Evolutionary conservation across 1,140 invertebrate genomes (phyloP), one percentile per base, ranked within the genome.

Genomic region (Melanaphis sacchari): DNA sequence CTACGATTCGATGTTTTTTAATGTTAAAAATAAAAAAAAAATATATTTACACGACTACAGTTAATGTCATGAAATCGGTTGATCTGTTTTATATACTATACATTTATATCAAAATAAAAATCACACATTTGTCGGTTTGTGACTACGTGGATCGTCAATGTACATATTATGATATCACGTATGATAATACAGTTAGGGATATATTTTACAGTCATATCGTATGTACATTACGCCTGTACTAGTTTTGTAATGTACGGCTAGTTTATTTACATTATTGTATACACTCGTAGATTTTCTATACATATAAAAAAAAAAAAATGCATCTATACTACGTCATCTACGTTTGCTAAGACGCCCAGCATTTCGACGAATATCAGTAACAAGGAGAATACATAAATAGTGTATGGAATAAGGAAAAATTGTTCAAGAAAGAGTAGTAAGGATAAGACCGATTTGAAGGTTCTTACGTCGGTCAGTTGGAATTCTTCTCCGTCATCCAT

Each of bases 401-500:
- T n/a, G 18, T 66, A 40, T 21, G 91, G 81, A 93, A 76, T 31
- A 54, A 85, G 81, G 49, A 93, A 52, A 18, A 49, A 76, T 6
- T n/a, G 31, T 49, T 54, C 15, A 9, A 41, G 38, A 46, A 54
- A 93, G 9, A 85, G 11, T 59, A n/a, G 36, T 31, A 18, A 26
- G 59, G 82, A 94, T 54, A 93, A 91, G 85, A 91, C 82, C 84
- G 81, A 94, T 85, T 94, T 38, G 40, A 84, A 41, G 59, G 93
- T n/a, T 81, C 97, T 98, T 98, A 99, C 98, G 96, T 99, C 99
- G 94, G 99, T 99, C 94, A 98, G 95, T 94, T 95, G 94, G 96
- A 98, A 98, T 97, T 99, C 99, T 96, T 99, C 98, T 94, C 97
- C 97, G 96, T 99, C 99, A 96, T 99, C 98, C 94, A 99, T 97